Conservation (phyloP, 2,888 invertebrate species). For the Athetis lepigone region DNA sequence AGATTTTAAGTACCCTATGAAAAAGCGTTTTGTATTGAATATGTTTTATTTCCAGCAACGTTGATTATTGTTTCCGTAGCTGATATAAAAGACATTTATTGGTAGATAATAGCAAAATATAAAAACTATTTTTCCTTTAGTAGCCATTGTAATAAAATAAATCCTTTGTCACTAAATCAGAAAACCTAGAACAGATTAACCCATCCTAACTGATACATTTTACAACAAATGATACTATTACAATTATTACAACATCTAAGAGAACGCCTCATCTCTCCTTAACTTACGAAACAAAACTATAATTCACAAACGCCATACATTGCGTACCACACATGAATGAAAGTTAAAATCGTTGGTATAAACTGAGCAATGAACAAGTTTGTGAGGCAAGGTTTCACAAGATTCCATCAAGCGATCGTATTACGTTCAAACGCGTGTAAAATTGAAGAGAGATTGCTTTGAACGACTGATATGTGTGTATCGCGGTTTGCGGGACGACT, state of each 20-base stretch:
- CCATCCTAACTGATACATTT: constrained; percentile 3
- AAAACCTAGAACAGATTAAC: neutral
- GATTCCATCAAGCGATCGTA: constrained; percentile 77
- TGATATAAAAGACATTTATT: no score
- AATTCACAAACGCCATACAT: constrained; percentile 20
- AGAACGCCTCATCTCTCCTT: constrained; percentile 9
- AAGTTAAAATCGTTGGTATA: constrained; percentile 10
- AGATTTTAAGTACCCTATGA: no score
- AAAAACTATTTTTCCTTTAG: no score
- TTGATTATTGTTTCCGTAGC: no score
- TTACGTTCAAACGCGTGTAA: constrained; percentile 87
- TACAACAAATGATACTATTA: constrained; percentile 14
- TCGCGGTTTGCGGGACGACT: constrained; percentile 52
- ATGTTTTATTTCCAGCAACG: no score
- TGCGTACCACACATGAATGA: constrained; percentile 3
- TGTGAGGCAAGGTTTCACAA: constrained; percentile 48
- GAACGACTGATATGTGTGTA: constrained; percentile 70
- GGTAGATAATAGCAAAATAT: no score
- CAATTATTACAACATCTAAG: constrained; percentile 18
- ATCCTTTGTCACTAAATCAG: constrained; percentile 5
- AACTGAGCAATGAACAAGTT: constrained; percentile 59
- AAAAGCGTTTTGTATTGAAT: no score
- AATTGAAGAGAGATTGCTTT: constrained; percentile 87
- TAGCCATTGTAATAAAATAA: no score
- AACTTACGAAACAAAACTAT: constrained; percentile 31